Base-by-base conservation (phyloP, 2,797 vertebrate species). In the Cirrhinus mrigala region DNA sequence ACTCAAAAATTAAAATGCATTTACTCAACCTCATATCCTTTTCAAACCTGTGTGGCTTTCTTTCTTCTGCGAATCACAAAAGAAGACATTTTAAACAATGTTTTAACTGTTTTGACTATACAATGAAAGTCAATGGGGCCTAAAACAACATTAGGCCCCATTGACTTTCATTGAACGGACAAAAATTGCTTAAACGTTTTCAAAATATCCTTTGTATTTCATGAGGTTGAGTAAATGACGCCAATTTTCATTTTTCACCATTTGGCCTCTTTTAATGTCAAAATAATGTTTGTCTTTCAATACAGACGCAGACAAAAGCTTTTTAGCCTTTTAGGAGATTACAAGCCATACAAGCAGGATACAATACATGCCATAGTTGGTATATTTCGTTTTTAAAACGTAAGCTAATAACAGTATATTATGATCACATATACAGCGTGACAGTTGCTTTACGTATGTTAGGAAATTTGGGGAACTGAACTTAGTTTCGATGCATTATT, bases 51-150 rank as follows among this genome's bases (percentile, higher is more conserved):
- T 58, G n/a, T 58, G 33, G 9, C 29, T 58, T n/a, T 16, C 1
- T 77, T 58, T 75, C 52, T 58, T 56, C 33, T 37, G 20, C 7
- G 14, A 22, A 58, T 44, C 18, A 44, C 68, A 70, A 70, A 70
- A 68, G 5, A 70, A n/a, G 68, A 44, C 40, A 70, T 70, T 70
- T 70, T 44, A n/a, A n/a, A n/a, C 37, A 70, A 70, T 44, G 37
- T n/a, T 70, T 70, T 12, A 70, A 22, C 68, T 70, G 68, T 22
- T 70, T 70, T 70, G 20, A 46, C 37, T 44, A 15, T 70, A 64
- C 62, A 64, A 7, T 29, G 62, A 46, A 70, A 44, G 40, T 70
- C 68, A 46, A 14, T n/a, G 37, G 9, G 22, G 20, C 20, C 20
- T 44, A 44, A 70, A 44, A 44, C 68, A 70, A 44, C 10, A 46